phyloP scores from a whole-genome alignment of 2,113 vertebrate species.

The Phyllostomus discolor region DNA sequence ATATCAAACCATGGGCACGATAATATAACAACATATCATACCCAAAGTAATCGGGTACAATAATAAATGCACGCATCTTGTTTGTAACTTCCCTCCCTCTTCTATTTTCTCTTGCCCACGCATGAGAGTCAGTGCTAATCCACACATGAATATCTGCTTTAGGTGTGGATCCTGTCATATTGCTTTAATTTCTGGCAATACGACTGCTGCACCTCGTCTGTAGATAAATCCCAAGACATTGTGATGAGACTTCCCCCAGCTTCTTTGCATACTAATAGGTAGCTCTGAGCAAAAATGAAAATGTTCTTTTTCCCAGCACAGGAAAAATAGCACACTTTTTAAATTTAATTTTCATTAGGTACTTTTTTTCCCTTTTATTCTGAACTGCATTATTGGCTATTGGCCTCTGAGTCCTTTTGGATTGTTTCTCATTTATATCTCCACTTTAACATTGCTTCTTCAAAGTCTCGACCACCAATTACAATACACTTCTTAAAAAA shows the following conservation, averaged over 20 bases:
- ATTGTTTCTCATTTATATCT: slow-evolving; percentile 39
- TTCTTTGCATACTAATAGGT: slow-evolving; percentile 54
- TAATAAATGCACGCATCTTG: background rate
- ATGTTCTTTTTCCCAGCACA: background rate
- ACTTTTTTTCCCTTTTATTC: background rate
- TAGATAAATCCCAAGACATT: slow-evolving; percentile 25
- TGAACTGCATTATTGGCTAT: slow-evolving; percentile 12
- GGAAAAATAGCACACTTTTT: slow-evolving; percentile 21
- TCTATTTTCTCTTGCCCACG: background rate
- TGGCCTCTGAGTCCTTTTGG: background rate
- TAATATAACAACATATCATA: background rate
- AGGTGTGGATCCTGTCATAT: background rate
- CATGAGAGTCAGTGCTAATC: background rate
- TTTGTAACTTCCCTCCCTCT: background rate
- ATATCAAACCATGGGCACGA: background rate
- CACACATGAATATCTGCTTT: background rate
- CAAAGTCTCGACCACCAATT: slow-evolving; percentile 37
- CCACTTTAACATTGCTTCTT: slow-evolving; percentile 14
- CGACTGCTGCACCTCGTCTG: background rate
- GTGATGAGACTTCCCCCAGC: background rate
- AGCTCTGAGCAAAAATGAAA: slow-evolving; percentile 46
- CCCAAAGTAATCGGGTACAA: background rate
- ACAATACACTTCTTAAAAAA: slow-evolving; percentile 47
- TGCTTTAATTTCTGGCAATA: background rate
- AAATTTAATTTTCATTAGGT: slow-evolving; percentile 53